Base-by-base conservation (phyloP, 2,888 invertebrate species). In the Stenoptilia bipunctidactyla region DNA sequence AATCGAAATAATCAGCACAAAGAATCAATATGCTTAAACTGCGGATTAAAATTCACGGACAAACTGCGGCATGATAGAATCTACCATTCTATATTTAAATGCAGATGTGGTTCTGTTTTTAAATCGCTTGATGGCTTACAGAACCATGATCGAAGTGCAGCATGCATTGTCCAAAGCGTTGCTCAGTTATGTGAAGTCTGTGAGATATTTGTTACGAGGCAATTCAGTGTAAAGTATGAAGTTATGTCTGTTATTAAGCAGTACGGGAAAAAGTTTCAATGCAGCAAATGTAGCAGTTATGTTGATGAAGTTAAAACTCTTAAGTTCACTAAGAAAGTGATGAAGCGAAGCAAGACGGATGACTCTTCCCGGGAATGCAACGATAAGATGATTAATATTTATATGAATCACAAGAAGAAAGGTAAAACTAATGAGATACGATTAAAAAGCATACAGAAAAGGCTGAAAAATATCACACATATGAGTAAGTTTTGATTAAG, bases 391-490 rank as follows among this genome's bases (percentile, higher is more conserved):
- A 9, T 25, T 9, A 25, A 6, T 9, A 15, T 0, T 13, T 46
- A 41, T 4, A 27, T 12, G 1, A 33, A 30, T 8, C 36, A 27
- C 13, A 49, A 41, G 15, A 38, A 34, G 1, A 56, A 44, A 15
- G 38, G 37, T 0, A 33, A 49, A 2, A 44, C 57, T 0, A 68
- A 70, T 20, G 44, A 48, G 12, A 55, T 61, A 0, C 43, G 67
- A 0, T 39, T 71, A 36, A 60, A 58, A 37, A 55, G 49, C 15
- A 65, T 70, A 6, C 45, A 50, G 30, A 46, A 51, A 8, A 45
- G 65, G 39, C 49, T 71, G 41, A 70, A 64, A 49, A 20, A 20
- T 20, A 20, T 20, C 20, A 20, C 20, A 20, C 20, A 5, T 3
- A 20, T 20, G 20, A 8, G 20, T 8, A 20, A 20, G 8, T 20